These are phyloP conservation scores for Drosophila orosa DNA, from an alignment of 1,140 invertebrate species.

Conservation along the genomic window DNA sequence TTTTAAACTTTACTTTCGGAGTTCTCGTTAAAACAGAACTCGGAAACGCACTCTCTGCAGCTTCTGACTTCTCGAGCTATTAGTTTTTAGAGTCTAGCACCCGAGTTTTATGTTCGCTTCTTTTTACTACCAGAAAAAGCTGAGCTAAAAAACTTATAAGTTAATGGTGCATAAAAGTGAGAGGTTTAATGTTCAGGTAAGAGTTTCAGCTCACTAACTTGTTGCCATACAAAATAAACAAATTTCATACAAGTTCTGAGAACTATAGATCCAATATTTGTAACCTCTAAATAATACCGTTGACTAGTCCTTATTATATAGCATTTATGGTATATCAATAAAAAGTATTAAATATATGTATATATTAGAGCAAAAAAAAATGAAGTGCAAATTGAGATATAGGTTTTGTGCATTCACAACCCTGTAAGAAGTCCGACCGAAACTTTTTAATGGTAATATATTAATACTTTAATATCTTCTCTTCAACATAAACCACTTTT, in stretches of 20 bases:
- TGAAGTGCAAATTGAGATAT: too few relatives aligned
- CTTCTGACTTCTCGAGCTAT: conserved; percentile 3
- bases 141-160: conserved; percentile 8
- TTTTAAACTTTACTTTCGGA: conserved; percentile 2
- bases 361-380: not conserved
- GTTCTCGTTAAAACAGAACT: conserved; percentile 1
- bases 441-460: not conserved
- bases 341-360: not conserved
- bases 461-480: too few relatives aligned
- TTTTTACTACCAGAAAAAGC: conserved; percentile 13
- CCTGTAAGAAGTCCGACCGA: not conserved
- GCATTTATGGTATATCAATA: not conserved
- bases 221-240: not conserved
- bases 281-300: not conserved
- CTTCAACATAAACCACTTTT: not conserved
- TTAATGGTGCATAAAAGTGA: conserved; percentile 2
- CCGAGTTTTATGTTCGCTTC: conserved; percentile 3
- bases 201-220: not conserved
- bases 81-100: conserved; percentile 3
- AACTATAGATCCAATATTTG: not conserved
- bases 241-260: not conserved
- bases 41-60: conserved; percentile 15
- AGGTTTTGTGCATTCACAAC: not conserved
- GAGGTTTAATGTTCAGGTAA: conserved; percentile 4
- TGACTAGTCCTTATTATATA: not conserved